Percentiles rank a stretch among this genome's conserved stretches.
phyloP scores from a whole-genome alignment of 2,888 invertebrate species.

The Prosopocoilus inquinatus region DNA sequence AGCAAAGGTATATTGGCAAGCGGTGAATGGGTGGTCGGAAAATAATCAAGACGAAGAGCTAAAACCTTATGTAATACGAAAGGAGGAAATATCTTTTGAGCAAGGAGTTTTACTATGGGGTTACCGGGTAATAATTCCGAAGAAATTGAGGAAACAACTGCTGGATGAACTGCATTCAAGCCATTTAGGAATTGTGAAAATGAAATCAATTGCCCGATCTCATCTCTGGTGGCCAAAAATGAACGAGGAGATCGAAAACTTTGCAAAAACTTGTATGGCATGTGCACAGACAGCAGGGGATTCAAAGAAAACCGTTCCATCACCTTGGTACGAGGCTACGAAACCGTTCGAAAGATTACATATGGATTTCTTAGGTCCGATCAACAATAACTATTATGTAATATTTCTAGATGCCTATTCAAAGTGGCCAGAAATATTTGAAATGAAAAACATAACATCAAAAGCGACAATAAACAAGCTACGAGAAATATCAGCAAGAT shows the following conservation, averaged over 20 bases:
- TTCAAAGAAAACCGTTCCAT: too few species aligned
- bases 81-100: too few species aligned
- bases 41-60: too few species aligned
- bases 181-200: constrained; percentile 15
- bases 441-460: constrained; percentile 19
- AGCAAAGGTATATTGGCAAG: too few species aligned
- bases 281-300: too few species aligned
- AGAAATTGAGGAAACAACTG: too few species aligned
- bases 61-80: too few species aligned
- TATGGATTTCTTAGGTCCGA: constrained; percentile 8
- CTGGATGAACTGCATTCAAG: constrained; percentile 2
- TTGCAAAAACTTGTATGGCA: constrained; percentile 13
- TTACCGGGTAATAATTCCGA: too few species aligned
- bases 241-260: constrained; percentile 29
- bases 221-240: too few species aligned
- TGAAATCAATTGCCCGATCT: too few species aligned
- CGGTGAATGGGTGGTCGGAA: too few species aligned
- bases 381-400: constrained; percentile 35
- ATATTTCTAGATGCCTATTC: constrained; percentile 43
- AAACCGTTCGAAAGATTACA: not conserved
- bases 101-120: too few species aligned
- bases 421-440: constrained; percentile 44
- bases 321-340: not conserved
- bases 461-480: constrained; percentile 17
- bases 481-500: constrained; percentile 21